Conservation (phyloP, 2,888 invertebrate species). For the Polydrusus tereticollis region DNA sequence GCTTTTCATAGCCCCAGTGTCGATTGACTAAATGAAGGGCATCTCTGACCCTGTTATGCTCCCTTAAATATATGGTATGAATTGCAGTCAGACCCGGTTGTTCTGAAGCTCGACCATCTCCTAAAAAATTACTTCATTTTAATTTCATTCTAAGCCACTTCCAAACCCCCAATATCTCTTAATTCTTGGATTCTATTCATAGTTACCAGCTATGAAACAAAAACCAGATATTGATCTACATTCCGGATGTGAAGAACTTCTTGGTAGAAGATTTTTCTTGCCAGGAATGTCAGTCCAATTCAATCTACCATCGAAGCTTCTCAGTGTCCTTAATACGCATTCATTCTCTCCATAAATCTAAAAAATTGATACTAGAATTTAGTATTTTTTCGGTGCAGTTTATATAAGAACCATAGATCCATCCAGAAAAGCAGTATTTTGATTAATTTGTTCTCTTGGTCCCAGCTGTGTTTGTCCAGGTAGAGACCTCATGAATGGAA, state of each 20-base stretch:
- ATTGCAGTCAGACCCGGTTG: conserved; percentile 91
- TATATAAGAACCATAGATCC: conserved; percentile 71
- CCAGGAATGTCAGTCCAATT: conserved; percentile 84
- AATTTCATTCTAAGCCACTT: no score
- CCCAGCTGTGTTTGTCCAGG: conserved; percentile 92
- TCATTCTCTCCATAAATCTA: conserved; percentile 91
- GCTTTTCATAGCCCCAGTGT: conserved; percentile 88
- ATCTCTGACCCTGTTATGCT: conserved; percentile 90
- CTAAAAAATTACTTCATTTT: conserved; percentile 41
- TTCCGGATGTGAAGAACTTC: conserved; percentile 85
- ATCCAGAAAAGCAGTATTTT: conserved; percentile 92
- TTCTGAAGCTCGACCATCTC: conserved; percentile 93
- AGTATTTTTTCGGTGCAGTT: no score
- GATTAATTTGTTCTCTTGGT: conserved; percentile 93
- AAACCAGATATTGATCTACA: conserved; percentile 88
- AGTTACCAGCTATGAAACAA: conserved; percentile 87
- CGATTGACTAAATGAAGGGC: conserved; percentile 85
- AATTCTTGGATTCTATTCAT: not conserved
- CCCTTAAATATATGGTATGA: conserved; percentile 89
- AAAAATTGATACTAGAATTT: no score
- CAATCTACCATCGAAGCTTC: conserved; percentile 84
- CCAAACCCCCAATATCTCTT: no score
- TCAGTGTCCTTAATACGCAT: conserved; percentile 82
- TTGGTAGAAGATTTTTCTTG: conserved; percentile 84
- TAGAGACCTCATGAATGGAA: conserved; percentile 94